Evolutionary conservation across 2,113 vertebrate species (phyloP).

Genomic region (Cololabis saira): DNA sequence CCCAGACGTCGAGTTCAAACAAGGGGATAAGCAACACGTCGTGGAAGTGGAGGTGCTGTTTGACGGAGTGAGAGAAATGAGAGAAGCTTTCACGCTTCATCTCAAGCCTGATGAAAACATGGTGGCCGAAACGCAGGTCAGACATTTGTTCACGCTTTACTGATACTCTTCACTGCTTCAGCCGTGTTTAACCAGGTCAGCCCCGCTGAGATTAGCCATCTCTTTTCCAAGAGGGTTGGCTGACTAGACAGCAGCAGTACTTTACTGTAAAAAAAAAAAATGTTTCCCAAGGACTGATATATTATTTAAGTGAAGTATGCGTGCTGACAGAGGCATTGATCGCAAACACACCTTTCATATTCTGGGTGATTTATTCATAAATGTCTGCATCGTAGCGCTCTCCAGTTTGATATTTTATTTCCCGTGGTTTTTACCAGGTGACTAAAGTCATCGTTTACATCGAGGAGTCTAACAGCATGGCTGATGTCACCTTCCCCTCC

Average conservation of each 20-base stretch:
- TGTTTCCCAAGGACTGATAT: constrained; percentile 49
- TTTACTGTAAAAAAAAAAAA: constrained; percentile 48
- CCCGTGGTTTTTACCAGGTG: constrained; percentile 77
- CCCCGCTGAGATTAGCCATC: constrained; percentile 37
- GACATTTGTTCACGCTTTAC: background rate
- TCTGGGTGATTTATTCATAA: too few relatives aligned
- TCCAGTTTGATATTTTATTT: too few relatives aligned
- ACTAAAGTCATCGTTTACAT: constrained; percentile 93
- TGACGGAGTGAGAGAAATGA: constrained; percentile 91
- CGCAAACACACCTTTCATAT: too few relatives aligned
- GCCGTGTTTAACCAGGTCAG: constrained; percentile 50
- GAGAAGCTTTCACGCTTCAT: constrained; percentile 94
- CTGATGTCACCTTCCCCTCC: constrained; percentile 95
- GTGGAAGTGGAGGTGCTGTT: constrained; percentile 91
- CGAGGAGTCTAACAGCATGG: constrained; percentile 92
- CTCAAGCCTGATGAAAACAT: constrained; percentile 94
- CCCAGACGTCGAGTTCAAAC: constrained; percentile 91
- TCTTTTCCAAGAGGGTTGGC: constrained; percentile 24
- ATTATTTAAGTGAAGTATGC: too few relatives aligned
- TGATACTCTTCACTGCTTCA: constrained; percentile 1
- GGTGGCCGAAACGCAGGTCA: constrained; percentile 93
- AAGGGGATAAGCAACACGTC: constrained; percentile 87
- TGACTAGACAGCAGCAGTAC: constrained; percentile 37
- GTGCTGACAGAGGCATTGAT: too few relatives aligned
- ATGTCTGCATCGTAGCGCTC: too few relatives aligned